Evolutionary conservation across 2,888 invertebrate genomes (phyloP).

Genomic region (Rhagophthalmus giganteus): DNA sequence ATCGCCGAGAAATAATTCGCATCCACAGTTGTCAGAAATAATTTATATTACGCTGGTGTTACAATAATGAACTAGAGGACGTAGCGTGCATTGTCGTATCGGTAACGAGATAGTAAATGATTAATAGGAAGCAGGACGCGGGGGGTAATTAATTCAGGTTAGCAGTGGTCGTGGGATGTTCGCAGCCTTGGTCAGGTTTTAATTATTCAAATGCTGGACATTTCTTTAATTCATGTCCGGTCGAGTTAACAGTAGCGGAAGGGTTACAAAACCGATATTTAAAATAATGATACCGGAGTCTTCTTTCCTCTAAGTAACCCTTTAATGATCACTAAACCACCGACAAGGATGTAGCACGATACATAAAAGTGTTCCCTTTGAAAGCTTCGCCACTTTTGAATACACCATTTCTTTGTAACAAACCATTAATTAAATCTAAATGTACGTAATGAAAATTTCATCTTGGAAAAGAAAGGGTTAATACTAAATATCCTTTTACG

Average conservation of each 20-base stretch:
- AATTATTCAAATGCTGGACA: conserved; percentile 44
- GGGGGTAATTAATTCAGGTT: conserved; percentile 35
- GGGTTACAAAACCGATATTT: conserved; percentile 30
- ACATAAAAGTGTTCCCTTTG: conserved; percentile 17
- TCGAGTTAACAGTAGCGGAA: conserved; percentile 32
- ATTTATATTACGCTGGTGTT: too few relatives aligned
- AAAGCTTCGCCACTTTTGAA: neutral
- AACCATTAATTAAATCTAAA: conserved; percentile 4
- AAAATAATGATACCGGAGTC: conserved; percentile 24
- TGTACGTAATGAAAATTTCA: neutral
- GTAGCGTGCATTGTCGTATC: conserved; percentile 15
- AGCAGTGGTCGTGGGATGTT: conserved; percentile 25
- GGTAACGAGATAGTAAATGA: conserved; percentile 17
- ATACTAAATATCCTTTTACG: neutral
- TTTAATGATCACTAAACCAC: conserved; percentile 20
- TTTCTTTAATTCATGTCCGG: conserved; percentile 45
- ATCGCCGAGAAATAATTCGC: conserved; percentile 7
- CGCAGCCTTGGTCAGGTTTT: conserved; percentile 43
- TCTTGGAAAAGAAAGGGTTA: neutral
- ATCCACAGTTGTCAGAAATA: conserved; percentile 1
- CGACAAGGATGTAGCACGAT: conserved; percentile 8
- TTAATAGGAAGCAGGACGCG: conserved; percentile 17
- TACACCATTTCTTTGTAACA: neutral
- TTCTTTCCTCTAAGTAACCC: conserved; percentile 16
- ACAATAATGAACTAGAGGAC: too few relatives aligned